Percentiles rank a stretch among this genome's conserved stretches.
phyloP scores from a whole-genome alignment of 2,797 vertebrate genomes.

The Paramormyrops hopkinsi region DNA sequence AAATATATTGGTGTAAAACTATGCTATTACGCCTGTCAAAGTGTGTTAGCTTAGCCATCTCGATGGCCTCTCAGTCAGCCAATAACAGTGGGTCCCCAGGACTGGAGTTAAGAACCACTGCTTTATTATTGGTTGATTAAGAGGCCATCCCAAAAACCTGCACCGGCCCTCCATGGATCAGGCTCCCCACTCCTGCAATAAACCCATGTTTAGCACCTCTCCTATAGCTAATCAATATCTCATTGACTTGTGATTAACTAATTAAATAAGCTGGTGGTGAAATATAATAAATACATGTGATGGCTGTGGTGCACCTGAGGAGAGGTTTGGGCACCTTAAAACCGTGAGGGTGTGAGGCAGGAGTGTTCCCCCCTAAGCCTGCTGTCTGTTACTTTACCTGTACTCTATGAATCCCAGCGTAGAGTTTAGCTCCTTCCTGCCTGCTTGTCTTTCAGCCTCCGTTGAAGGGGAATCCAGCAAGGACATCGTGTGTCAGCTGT shows the following conservation, averaged over 20 bases:
- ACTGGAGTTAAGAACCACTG: too few relatives aligned
- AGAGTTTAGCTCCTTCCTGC: not conserved
- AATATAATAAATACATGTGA: not conserved
- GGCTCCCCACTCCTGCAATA: not conserved
- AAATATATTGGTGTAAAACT: not conserved
- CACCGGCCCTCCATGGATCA: too few relatives aligned
- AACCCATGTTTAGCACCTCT: not conserved
- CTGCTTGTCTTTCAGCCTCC: constrained; percentile 49
- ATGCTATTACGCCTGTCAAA: not conserved
- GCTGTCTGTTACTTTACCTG: not conserved
- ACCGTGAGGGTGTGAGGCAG: not conserved
- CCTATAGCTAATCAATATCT: not conserved
- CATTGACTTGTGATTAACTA: not conserved
- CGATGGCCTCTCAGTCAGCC: not conserved
- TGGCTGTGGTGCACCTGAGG: not conserved
- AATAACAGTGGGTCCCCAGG: too few relatives aligned
- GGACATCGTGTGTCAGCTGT: constrained; percentile 86
- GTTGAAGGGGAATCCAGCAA: constrained; percentile 78
- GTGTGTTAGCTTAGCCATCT: not conserved
- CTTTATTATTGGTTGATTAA: too few relatives aligned
- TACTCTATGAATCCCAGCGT: not conserved
- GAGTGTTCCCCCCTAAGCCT: not conserved
- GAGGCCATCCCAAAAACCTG: too few relatives aligned
- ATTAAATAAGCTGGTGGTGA: not conserved
- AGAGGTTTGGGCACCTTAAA: not conserved